Conservation (phyloP, 1,140 invertebrate genomes). For the Eupeodes corollae region DNA sequence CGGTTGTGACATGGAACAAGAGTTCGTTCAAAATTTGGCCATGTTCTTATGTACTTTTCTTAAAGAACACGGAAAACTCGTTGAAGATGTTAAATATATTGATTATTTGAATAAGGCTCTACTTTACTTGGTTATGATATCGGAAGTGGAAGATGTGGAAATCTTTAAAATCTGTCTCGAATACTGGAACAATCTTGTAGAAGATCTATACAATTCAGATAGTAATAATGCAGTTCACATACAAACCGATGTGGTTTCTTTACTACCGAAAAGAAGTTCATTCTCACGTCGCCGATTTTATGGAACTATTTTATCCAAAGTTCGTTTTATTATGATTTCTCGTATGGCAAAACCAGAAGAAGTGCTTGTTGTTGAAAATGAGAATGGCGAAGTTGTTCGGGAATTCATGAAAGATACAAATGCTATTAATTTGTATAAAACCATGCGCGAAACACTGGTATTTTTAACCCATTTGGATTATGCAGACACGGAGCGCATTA, state of each 20-base stretch:
- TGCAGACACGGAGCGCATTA: constrained; percentile 93
- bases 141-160: constrained; percentile 98
- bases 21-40: constrained; percentile 97
- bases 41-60: constrained; percentile 95
- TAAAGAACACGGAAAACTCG: constrained; percentile 85
- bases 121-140: constrained; percentile 91
- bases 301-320: constrained; percentile 70
- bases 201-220: constrained; percentile 80
- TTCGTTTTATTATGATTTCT: constrained; percentile 98
- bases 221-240: constrained; percentile 16
- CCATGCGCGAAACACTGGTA: constrained; percentile 97
- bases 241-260: constrained; percentile 38
- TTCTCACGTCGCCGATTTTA: constrained; percentile 57
- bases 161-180: constrained; percentile 99
- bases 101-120: constrained; percentile 70
- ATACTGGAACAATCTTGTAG: constrained; percentile 91
- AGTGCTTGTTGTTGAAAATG: constrained; percentile 99
- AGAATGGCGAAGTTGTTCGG: constrained; percentile 97
- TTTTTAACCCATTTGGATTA: constrained; percentile 99
- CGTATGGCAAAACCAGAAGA: constrained; percentile 99
- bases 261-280: constrained; percentile 32
- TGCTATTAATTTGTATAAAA: constrained; percentile 98
- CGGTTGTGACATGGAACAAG: constrained; percentile 93
- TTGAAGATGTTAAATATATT: constrained; percentile 67
- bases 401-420: constrained; percentile 99